Conservation (phyloP, 2,888 invertebrate species). For the Metallyticus violacea region DNA sequence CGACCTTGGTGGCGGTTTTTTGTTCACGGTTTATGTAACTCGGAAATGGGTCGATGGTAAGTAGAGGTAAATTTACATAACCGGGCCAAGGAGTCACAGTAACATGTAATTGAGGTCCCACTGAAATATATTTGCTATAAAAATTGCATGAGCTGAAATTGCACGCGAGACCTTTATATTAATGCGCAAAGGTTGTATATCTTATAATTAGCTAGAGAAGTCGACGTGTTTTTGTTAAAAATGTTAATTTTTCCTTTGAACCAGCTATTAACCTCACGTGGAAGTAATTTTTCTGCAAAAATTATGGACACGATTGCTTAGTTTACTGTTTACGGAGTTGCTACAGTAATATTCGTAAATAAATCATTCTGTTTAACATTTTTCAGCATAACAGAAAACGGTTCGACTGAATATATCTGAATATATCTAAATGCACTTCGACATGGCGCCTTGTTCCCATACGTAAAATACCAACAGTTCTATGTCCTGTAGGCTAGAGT, state of each 20-base stretch:
- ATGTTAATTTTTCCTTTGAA: background rate
- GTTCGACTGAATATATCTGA: too few species aligned
- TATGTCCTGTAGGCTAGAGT: too few species aligned
- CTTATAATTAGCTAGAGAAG: background rate
- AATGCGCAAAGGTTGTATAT: background rate
- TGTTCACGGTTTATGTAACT: background rate
- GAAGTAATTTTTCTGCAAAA: too few species aligned
- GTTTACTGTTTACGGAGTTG: too few species aligned
- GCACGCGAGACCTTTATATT: background rate
- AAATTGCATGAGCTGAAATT: background rate
- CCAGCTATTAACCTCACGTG: background rate
- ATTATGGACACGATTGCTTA: too few species aligned
- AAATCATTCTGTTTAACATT: too few species aligned
- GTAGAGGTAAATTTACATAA: background rate
- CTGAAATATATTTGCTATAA: background rate
- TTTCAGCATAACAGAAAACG: too few species aligned
- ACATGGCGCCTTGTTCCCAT: too few species aligned
- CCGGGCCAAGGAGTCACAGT: background rate
- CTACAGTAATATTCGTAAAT: too few species aligned
- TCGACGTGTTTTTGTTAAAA: background rate
- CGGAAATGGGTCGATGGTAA: background rate
- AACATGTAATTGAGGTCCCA: background rate
- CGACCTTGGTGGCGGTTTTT: background rate
- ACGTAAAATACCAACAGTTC: too few species aligned
- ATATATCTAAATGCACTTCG: too few species aligned